Percentiles rank a stretch among this genome's conserved stretches.
These are phyloP conservation scores for Rhodophaea formosa DNA, from an alignment of 2,888 invertebrate species.

Conservation along the genomic window DNA sequence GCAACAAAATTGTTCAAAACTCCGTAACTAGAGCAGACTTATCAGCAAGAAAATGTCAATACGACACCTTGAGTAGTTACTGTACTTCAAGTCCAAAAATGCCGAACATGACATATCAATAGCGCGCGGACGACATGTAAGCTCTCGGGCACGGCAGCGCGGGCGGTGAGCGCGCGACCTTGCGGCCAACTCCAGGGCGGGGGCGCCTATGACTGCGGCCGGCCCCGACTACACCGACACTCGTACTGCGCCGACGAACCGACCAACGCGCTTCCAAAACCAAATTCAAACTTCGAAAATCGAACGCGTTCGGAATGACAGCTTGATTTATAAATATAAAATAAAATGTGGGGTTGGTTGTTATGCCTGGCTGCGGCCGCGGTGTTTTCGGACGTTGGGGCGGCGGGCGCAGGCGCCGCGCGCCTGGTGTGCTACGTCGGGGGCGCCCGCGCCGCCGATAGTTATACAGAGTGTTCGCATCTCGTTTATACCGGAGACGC, in stretches of 20 bases:
- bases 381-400: slow-evolving; percentile 44
- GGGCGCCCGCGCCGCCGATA: slow-evolving; percentile 48
- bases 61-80: slow-evolving; percentile 9
- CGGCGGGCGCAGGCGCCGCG: slow-evolving; percentile 73
- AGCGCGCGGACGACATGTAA: slow-evolving; percentile 9
- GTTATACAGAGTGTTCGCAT: slow-evolving; percentile 75
- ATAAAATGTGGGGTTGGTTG: slow-evolving; percentile 66
- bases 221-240: slow-evolving; percentile 49
- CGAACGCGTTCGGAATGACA: slow-evolving; percentile 53
- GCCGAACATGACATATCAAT: slow-evolving; percentile 13
- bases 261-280: slow-evolving; percentile 61
- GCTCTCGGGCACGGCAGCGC: slow-evolving; percentile 23
- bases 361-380: slow-evolving; percentile 54
- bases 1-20: slow-evolving; percentile 11
- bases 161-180: slow-evolving; percentile 67
- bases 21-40: slow-evolving; percentile 12
- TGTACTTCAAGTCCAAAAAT: slow-evolving; percentile 8
- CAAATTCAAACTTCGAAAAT: slow-evolving; percentile 40
- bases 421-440: slow-evolving; percentile 73
- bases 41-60: slow-evolving; percentile 12
- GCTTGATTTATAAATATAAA: slow-evolving; percentile 39
- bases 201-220: slow-evolving; percentile 66
- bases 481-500: slow-evolving; percentile 71
- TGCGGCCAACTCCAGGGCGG: slow-evolving; percentile 61
- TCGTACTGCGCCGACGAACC: slow-evolving; percentile 64